phyloP scores from a whole-genome alignment of 2,797 vertebrate genomes.

The Margarornis squamiger region DNA sequence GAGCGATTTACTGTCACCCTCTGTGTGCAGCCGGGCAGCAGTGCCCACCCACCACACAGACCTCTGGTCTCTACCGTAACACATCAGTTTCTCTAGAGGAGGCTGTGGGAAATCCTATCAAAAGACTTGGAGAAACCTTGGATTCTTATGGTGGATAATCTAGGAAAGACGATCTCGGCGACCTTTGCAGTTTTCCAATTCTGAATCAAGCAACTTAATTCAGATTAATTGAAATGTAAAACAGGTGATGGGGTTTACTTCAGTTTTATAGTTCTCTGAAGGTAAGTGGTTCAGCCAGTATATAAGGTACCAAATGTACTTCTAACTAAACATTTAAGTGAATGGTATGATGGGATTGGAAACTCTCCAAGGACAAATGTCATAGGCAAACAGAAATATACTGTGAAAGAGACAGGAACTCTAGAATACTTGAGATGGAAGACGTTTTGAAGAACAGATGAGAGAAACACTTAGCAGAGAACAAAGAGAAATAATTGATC shows the following conservation, averaged over 20 bases:
- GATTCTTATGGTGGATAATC: not conserved
- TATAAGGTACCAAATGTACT: not conserved
- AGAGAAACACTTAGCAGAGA: not conserved
- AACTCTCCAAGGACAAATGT: not conserved
- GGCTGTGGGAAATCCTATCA: not conserved
- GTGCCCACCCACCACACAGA: not conserved
- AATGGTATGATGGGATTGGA: not conserved
- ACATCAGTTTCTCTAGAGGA: not conserved
- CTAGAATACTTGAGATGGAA: not conserved
- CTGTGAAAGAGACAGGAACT: not conserved
- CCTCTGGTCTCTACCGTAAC: not conserved
- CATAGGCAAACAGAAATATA: not conserved
- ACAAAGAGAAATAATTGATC: slow-evolving; percentile 18
- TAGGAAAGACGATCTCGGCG: not conserved
- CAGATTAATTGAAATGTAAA: not conserved
- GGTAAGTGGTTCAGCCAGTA: not conserved
- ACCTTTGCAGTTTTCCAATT: not conserved
- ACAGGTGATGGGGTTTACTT: not conserved
- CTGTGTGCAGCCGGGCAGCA: not conserved
- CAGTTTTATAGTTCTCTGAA: not conserved
- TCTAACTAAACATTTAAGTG: not conserved
- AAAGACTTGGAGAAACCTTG: not conserved
- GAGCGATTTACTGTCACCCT: not conserved
- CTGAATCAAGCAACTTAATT: not conserved
- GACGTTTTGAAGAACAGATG: not conserved